phyloP scores from a whole-genome alignment of 2,797 vertebrate genomes.

The Mormyrus hasselquistii region DNA sequence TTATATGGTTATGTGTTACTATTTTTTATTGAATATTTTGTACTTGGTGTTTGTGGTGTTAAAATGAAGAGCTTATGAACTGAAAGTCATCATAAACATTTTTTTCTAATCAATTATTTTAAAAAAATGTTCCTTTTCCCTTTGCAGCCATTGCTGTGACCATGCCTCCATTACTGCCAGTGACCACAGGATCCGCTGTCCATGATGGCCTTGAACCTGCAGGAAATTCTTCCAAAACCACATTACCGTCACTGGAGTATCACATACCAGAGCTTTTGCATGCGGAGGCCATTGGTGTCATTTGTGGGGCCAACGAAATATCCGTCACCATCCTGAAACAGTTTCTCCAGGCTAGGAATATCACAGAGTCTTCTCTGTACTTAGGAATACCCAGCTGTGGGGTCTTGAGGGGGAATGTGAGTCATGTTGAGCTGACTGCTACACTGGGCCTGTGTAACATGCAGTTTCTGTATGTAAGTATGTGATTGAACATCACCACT shows the following conservation, averaged over 20 bases:
- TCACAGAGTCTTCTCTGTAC: slow-evolving; percentile 63
- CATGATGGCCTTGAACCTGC: background rate
- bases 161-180: background rate
- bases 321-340: slow-evolving; percentile 56
- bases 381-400: slow-evolving; percentile 68
- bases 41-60: background rate
- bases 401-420: slow-evolving; percentile 53
- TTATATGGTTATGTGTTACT: background rate
- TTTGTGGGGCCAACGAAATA: slow-evolving; percentile 62
- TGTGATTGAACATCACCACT: background rate
- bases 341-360: slow-evolving; percentile 58
- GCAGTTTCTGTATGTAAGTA: slow-evolving; percentile 58
- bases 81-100: background rate
- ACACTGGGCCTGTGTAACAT: slow-evolving; percentile 70
- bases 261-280: background rate
- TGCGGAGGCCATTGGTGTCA: slow-evolving; percentile 46
- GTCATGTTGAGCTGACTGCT: slow-evolving; percentile 60
- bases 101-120: too few relatives aligned
- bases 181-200: background rate
- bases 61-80: background rate
- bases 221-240: background rate
- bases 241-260: background rate
- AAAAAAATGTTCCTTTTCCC: background rate
- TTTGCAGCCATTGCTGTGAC: background rate
- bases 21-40: background rate